Evolutionary conservation across 2,888 invertebrate species (phyloP).

Genomic region (Drosophila diplacantha): DNA sequence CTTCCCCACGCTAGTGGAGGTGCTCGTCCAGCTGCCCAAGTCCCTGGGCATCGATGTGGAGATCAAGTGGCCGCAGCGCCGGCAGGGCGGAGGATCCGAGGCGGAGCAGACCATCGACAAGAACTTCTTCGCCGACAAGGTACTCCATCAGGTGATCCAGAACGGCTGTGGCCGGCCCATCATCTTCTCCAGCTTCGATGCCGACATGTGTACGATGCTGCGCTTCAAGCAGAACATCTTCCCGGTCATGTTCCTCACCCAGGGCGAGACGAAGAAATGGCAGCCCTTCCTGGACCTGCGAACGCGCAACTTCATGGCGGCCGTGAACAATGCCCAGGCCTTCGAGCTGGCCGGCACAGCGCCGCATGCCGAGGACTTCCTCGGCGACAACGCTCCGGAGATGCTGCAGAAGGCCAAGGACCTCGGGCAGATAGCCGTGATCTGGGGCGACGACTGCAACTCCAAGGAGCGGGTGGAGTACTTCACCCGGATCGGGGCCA

Average conservation of each 20-base stretch:
- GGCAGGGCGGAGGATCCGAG: conserved; percentile 90
- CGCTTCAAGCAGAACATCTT: conserved; percentile 96
- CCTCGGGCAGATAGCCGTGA: conserved; percentile 91
- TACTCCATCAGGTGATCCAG: conserved; percentile 88
- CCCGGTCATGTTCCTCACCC: conserved; percentile 92
- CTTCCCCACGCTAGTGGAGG: conserved; percentile 92
- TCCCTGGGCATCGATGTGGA: conserved; percentile 98
- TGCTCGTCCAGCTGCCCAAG: conserved; percentile 87
- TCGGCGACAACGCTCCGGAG: conserved; percentile 83
- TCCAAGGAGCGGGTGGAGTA: conserved; percentile 89
- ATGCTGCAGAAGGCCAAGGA: conserved; percentile 85
- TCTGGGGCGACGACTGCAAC: conserved; percentile 98
- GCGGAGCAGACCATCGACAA: conserved; percentile 90
- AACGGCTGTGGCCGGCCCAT: conserved; percentile 89
- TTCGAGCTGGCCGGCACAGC: conserved; percentile 92
- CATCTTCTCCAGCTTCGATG: conserved; percentile 96
- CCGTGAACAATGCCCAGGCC: conserved; percentile 88
- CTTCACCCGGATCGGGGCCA: conserved; percentile 91
- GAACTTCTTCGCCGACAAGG: conserved; percentile 93
- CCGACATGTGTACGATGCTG: conserved; percentile 96
- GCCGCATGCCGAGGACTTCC: conserved; percentile 93
- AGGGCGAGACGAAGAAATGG: conserved; percentile 75
- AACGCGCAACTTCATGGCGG: conserved; percentile 87
- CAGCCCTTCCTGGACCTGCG: conserved; percentile 90
- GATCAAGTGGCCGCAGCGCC: conserved; percentile 96